Conservation (phyloP, 2,113 vertebrate species). For the Chunga burmeisteri region DNA sequence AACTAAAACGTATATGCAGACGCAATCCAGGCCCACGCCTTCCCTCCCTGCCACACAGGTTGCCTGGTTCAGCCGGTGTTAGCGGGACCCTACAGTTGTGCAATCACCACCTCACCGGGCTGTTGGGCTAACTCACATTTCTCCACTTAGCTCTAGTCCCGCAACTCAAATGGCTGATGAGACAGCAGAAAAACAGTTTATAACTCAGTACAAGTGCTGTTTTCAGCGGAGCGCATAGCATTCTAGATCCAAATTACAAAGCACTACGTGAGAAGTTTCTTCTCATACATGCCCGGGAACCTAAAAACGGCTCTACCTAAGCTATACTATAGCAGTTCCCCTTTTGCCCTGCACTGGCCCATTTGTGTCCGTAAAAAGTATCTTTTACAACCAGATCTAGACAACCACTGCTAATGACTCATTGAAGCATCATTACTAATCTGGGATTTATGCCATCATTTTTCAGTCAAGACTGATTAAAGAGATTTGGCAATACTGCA, state of each 20-base stretch:
- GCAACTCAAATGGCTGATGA: not conserved
- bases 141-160: not conserved
- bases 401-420: constrained; percentile 24
- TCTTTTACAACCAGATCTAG: not conserved
- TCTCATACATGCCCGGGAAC: not conserved
- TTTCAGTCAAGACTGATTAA: constrained; percentile 36
- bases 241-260: not conserved
- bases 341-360: not conserved
- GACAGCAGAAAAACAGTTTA: not conserved
- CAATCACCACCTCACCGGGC: not conserved
- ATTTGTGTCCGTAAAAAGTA: not conserved
- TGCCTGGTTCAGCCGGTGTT: not conserved
- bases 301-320: not conserved
- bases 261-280: not conserved
- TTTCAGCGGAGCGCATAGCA: not conserved
- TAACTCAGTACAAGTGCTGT: too few species aligned
- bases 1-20: rapidly evolving
- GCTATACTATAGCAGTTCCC: not conserved
- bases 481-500: constrained; percentile 26
- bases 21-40: rapidly evolving
- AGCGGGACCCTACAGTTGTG: not conserved
- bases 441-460: constrained; percentile 34
- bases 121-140: not conserved
- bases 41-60: not conserved
- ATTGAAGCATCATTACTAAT: not conserved